phyloP scores from a whole-genome alignment of 2,113 vertebrate species.

The Alligator sinensis region DNA sequence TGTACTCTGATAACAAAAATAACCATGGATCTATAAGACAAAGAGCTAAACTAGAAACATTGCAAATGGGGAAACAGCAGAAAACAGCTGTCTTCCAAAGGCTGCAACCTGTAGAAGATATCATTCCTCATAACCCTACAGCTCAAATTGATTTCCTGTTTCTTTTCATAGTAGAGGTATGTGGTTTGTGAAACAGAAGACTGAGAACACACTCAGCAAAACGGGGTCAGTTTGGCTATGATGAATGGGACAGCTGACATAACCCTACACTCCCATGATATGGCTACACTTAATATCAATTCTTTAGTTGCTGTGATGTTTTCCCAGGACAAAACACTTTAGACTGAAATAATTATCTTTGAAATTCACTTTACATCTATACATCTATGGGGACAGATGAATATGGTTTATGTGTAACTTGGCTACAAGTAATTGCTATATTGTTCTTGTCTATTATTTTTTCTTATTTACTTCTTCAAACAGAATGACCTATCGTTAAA shows the following conservation, averaged over 20 bases:
- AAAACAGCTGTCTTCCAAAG: neutral
- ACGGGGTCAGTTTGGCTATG: neutral
- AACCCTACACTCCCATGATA: neutral
- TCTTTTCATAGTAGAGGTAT: accelerated
- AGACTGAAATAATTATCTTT: conserved; percentile 12
- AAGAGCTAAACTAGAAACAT: neutral
- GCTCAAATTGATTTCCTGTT: neutral
- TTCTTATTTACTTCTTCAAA: conserved; percentile 45
- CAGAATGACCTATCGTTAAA: conserved; percentile 22
- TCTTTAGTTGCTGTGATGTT: neutral
- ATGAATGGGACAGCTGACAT: too few relatives aligned
- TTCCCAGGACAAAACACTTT: neutral
- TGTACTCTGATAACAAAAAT: neutral
- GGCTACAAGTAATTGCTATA: neutral
- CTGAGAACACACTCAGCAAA: neutral
- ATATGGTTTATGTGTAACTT: neutral
- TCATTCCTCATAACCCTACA: neutral
- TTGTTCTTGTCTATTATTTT: neutral
- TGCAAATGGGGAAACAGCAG: accelerated
- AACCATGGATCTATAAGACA: neutral
- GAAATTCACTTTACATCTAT: conserved; percentile 6
- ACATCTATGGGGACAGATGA: neutral
- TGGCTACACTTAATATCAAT: neutral
- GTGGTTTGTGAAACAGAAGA: neutral
- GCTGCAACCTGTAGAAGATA: neutral